Conservation (phyloP, 2,113 vertebrate genomes). For the Malaclemys terrapin region DNA sequence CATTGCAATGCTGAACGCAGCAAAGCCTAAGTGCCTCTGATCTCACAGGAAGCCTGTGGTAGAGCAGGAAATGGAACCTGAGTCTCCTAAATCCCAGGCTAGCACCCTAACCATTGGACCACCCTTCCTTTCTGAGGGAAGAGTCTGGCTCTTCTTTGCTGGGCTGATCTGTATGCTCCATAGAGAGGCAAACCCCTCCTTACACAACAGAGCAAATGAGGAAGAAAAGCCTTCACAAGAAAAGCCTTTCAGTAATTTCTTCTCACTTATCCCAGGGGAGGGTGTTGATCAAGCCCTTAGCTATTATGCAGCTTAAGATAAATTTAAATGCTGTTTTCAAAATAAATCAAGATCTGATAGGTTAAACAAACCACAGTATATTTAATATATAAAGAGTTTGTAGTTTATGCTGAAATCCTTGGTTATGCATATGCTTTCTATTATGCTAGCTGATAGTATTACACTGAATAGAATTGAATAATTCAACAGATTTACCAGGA, state of each 20-base stretch:
- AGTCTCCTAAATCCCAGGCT: neutral
- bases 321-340: conserved; percentile 39
- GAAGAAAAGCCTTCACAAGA: neutral
- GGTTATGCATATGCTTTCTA: conserved; percentile 73
- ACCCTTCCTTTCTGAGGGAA: neutral
- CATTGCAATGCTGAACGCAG: neutral
- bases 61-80: neutral
- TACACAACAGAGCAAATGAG: conserved; percentile 6
- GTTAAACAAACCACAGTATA: conserved; percentile 51
- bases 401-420: conserved; percentile 47
- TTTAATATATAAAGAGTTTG: conserved; percentile 71
- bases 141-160: neutral
- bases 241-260: conserved; percentile 15
- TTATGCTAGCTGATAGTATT: conserved; percentile 72
- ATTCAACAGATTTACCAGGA: conserved; percentile 80
- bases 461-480: conserved; percentile 77
- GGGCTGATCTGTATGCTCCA: neutral
- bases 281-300: neutral
- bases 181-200: neutral
- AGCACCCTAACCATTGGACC: neutral
- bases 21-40: neutral
- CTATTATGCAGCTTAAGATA: conserved; percentile 36
- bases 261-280: conserved; percentile 1
- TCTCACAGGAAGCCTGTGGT: neutral
- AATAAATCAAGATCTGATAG: conserved; percentile 33